Evolutionary conservation across 2,113 vertebrate genomes (phyloP), one percentile per base, ranked within the genome.

Genomic region (Tautogolabrus adspersus): DNA sequence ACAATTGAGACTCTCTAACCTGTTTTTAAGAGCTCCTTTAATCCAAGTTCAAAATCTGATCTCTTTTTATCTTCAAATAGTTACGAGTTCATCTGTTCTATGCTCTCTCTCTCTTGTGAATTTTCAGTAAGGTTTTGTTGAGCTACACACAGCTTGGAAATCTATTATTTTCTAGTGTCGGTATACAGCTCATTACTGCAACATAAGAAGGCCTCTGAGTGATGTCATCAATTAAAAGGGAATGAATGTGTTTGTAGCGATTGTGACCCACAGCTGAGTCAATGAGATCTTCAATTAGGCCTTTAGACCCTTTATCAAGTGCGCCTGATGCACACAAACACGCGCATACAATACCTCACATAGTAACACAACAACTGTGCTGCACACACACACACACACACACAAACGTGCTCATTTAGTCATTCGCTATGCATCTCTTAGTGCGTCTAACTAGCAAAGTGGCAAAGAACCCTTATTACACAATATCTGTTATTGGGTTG

Each of bases 231-330:
- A 70, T 89, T 89, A 83, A 60, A 57, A 56, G 19, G 26, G 54
- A 81, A 87, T 79, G 22, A 83, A 89, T 87, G 72, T 71, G 65
- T 79, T 84, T 85, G 68, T 22, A 52, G 65, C 18, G 42, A 64
- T 75, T 6, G 60, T 77, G 64, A 83, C 62, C 77, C 68, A 62
- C 73, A 73, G 65, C 67, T 52, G 49, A 91, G 74, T 89, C 81
- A 87, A 85, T 87, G 83, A 68, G 69, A 78, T 79, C 62, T 61
- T 85, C 79, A 90, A 73, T 88, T 86, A 82, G 59, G 64, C 47
- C 61, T 68, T 66, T 57, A 65, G 62, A 75, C 63, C 64, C 65
- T 82, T 88, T 58, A 79, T 89, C 83, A 88, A 82, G 40, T 44
- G 67, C n/a, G 26, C 46, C 21, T 71, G 47, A 84, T 66, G 68